phyloP scores from a whole-genome alignment of 2,888 invertebrate species.

The Cancer borealis region DNA sequence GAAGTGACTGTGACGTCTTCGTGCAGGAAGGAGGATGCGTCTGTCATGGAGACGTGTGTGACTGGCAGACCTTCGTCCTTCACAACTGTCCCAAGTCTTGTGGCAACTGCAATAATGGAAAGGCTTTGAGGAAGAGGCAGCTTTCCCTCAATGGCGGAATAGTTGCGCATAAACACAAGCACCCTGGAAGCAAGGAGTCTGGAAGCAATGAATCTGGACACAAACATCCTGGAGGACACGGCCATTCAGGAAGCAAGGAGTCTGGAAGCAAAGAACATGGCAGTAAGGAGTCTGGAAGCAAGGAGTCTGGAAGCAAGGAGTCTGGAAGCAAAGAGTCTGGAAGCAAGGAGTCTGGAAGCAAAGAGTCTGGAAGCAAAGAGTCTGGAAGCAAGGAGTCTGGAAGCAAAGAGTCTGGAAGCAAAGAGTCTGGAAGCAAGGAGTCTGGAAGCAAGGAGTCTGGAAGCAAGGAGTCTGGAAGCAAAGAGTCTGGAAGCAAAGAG shows the following conservation, averaged over 20 bases:
- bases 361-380: constrained; percentile 35
- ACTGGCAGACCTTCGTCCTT: constrained; percentile 69
- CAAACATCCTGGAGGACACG: neutral
- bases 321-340: constrained; percentile 44
- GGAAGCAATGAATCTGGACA: neutral
- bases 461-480: constrained; percentile 46
- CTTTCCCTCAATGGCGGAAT: neutral
- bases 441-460: constrained; percentile 29
- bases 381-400: constrained; percentile 51
- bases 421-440: constrained; percentile 22
- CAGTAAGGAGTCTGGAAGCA: constrained; percentile 20
- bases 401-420: constrained; percentile 34
- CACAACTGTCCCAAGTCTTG: constrained; percentile 71
- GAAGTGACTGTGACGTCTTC: constrained; percentile 62
- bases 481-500: constrained; percentile 8
- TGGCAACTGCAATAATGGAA: constrained; percentile 61
- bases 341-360: constrained; percentile 41
- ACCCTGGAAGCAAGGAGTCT: constrained; percentile 51
- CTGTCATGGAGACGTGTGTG: constrained; percentile 64
- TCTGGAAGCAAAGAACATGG: constrained; percentile 48
- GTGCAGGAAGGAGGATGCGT: constrained; percentile 66
- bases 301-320: constrained; percentile 46
- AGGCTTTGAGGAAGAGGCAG: neutral
- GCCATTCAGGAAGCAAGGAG: constrained; percentile 30
- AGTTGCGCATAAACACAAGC: neutral